Evolutionary conservation across 2,797 vertebrate species (phyloP), one percentile per base, ranked within the genome.

Genomic region (Phoebastria nigripes): DNA sequence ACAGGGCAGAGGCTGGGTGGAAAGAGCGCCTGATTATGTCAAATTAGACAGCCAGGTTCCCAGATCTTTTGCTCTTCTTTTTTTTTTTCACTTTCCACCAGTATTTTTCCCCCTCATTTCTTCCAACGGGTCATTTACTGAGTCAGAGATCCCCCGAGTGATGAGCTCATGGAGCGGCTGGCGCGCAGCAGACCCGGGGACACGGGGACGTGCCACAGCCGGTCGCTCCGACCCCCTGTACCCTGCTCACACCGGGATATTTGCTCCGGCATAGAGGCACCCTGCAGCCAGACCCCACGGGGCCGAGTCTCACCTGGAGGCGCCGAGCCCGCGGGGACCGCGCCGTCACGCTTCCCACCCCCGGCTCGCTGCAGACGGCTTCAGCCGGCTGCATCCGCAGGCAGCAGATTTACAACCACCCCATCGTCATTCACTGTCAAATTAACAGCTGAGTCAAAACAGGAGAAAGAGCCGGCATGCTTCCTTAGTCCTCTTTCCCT

Each of bases 321-420:
- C 76, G 8, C 55, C 26, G 15, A 74, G 22, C 17, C 47, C 65
- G 28, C 4, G 5, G 26, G 49, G n/a, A 31, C 49, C 11, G 3
- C 5, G 3, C 58, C 8, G 46, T 44, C 24, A 7, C 6, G 5
- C 31, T 76, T 52, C 42, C 56, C 72, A 70, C 61, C 65, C 70
- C 62, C 9, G 33, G 44, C 73, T 82, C 4, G 12, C 66, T 35
- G 65, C 80, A 88, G 92, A 56, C 46, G 12, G 89, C 85, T 90
- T 82, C 89, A 65, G 84, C 69, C 21, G n/a, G 16, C 82, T 37
- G 74, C 84, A 62, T 54, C 70, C 54, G 16, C 92, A 80, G 62
- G 86, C 70, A 41, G 88, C 82, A 63, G 89, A 92, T 97, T 96
- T 93, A 96, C 90, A 72, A 54, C 82, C 71, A 15, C 77, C 77